Percentiles rank a stretch among this genome's conserved stretches.
phyloP scores from a whole-genome alignment of 2,888 invertebrate species.

The Orthosia incerta region DNA sequence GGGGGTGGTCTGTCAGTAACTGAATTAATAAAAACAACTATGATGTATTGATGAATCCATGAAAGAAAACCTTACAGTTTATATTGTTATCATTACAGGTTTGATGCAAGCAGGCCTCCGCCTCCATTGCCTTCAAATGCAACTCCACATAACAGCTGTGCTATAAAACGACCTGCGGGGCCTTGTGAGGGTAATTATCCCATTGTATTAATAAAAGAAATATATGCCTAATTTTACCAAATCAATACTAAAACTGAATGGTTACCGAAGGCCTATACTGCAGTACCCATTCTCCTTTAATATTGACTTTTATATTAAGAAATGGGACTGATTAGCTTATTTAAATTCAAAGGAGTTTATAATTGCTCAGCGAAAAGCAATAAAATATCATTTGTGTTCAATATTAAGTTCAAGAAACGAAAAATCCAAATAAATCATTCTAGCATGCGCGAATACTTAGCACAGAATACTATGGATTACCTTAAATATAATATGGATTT shows the following conservation, averaged over 20 bases:
- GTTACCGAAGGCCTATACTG: not conserved
- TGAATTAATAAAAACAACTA: not conserved
- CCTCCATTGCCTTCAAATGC: constrained; percentile 72
- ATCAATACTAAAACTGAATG: constrained; percentile 20
- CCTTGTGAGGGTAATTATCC: constrained; percentile 71
- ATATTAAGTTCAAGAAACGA: constrained; percentile 18
- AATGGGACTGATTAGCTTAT: constrained; percentile 10
- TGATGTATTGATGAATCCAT: too few species aligned
- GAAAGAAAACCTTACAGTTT: not conserved
- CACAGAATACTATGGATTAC: constrained; percentile 32
- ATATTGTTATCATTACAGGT: constrained; percentile 67
- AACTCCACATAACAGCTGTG: constrained; percentile 53
- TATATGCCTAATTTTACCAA: constrained; percentile 22
- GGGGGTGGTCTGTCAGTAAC: not conserved
- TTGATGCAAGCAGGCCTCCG: constrained; percentile 81
- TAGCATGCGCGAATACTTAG: constrained; percentile 66
- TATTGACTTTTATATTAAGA: not conserved
- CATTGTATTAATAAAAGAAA: not conserved
- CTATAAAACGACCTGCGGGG: constrained; percentile 69
- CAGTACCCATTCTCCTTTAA: too few species aligned
- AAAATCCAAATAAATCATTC: constrained; percentile 42
- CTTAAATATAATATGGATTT: constrained; percentile 30
- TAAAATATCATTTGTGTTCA: constrained; percentile 7
- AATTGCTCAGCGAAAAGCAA: constrained; percentile 73
- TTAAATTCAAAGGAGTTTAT: constrained; percentile 48